Conservation (phyloP, 92 coral and sea anemone species). For the Parazoanthus atlanticus region DNA sequence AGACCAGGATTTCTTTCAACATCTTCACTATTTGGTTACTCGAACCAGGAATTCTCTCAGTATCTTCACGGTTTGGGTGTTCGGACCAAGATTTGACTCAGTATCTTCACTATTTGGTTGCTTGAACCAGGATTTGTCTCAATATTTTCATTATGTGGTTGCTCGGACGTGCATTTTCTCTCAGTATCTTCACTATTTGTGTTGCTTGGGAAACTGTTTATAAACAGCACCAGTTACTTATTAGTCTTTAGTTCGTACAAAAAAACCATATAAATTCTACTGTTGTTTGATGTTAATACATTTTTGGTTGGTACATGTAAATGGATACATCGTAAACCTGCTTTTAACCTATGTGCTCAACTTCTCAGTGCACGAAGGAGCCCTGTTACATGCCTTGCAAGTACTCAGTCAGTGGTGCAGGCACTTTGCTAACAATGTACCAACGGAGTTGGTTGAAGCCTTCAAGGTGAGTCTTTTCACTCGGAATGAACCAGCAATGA, state of each 20-base stretch:
- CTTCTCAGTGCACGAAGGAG: constrained; percentile 80
- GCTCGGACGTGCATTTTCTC: neutral
- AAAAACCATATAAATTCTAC: too few species aligned
- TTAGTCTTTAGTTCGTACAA: too few species aligned
- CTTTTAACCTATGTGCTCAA: neutral
- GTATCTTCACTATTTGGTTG: too few species aligned
- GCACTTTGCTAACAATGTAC: constrained; percentile 74
- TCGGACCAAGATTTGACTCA: too few species aligned
- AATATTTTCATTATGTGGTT: too few species aligned
- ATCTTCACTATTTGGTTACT: too few species aligned
- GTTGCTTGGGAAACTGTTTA: neutral
- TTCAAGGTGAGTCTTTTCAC: constrained; percentile 72
- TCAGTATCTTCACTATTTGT: neutral
- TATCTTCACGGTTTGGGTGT: too few species aligned
- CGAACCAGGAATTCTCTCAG: too few species aligned
- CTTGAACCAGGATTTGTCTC: too few species aligned
- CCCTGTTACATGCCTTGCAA: constrained; percentile 74
- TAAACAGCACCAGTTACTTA: neutral
- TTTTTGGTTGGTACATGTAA: neutral
- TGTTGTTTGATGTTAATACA: too few species aligned
- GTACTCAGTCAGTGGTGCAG: constrained; percentile 85
- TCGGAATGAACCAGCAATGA: neutral
- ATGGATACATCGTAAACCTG: neutral
- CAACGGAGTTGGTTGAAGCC: constrained; percentile 69
- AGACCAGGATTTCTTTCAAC: too few species aligned